Evolutionary conservation across 2,888 invertebrate species (phyloP), one percentile per base, ranked within the genome.

Genomic region (Philereme transversata): DNA sequence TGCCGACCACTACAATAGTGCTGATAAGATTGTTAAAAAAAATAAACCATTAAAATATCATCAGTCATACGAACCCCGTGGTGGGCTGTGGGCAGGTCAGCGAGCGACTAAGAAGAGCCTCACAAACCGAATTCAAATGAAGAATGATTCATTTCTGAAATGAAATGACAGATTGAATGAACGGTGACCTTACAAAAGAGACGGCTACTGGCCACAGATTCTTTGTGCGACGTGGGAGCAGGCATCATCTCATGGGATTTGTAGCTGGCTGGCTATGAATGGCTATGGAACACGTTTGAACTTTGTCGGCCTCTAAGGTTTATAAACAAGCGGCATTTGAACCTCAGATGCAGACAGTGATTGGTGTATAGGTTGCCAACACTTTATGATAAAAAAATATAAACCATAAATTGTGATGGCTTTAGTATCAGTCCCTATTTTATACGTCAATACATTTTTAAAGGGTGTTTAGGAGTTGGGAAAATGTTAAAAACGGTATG

Each of bases 81-180:
- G 90, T 86, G 87, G 87, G 86, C 87, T 89, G 90, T 86, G 87
- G 87, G 86, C 87, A 90, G 90, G 89, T 89, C 89, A 90, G 84
- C 84, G 78, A 58, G 79, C 78, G 58, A 62, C 79, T 79, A 82
- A 85, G 82, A 90, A 88, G 88, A 88, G 81, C 80, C 78, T 82
- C 75, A 84, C 79, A 83, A 6, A 82, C 84, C 84, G 83, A 86
- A 90, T 90, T 87, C 90, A 88, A 90, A 91, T 88, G 89, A 88
- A 87, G 88, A 90, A 91, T 88, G 86, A 89, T 90, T 90, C 89
- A 86, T 91, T 90, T 91, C 88, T 88, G 88, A 90, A 91, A 90
- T 88, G 87, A 86, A 91, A 92, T 88, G 90, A 91, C 91, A 88
- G 89, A 89, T 88, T 90, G 88, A 87, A 87, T 88, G 87, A 85